Evolutionary conservation across 2,113 vertebrate species (phyloP).

Genomic region (Perccottus glenii): DNA sequence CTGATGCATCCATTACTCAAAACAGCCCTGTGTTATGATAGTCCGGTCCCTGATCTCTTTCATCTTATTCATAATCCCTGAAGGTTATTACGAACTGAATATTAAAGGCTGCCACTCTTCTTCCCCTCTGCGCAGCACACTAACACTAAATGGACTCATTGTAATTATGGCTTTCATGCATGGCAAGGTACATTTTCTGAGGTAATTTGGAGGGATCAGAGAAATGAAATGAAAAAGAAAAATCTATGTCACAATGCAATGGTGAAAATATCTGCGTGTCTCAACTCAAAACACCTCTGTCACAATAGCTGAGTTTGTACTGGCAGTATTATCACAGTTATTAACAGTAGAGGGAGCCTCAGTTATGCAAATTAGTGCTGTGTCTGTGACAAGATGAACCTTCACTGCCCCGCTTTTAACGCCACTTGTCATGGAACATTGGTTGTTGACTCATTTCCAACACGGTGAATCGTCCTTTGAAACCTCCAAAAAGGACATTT

Average conservation of each 20-base stretch:
- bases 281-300: constrained; percentile 37
- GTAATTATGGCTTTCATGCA: constrained; percentile 80
- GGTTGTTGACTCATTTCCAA: constrained; percentile 58
- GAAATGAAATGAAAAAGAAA: constrained; percentile 16
- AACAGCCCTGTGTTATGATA: constrained; percentile 39
- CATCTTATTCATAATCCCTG: constrained; percentile 69
- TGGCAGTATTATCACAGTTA: constrained; percentile 55
- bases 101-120: constrained; percentile 66
- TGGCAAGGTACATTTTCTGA: constrained; percentile 72
- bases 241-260: constrained; percentile 47
- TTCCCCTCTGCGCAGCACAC: constrained; percentile 47
- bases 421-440: constrained; percentile 59
- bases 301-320: constrained; percentile 33
- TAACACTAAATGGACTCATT: constrained; percentile 66
- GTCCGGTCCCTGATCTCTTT: constrained; percentile 64
- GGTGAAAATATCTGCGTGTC: constrained; percentile 44
- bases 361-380: constrained; percentile 63
- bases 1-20: constrained; percentile 51
- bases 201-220: constrained; percentile 68
- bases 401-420: constrained; percentile 55
- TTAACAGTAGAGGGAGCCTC: constrained; percentile 68
- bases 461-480: constrained; percentile 36
- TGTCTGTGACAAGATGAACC: constrained; percentile 61
- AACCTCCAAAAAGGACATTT: constrained; percentile 46
- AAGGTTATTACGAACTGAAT: constrained; percentile 65